These are phyloP conservation scores for Trilocha varians DNA, from an alignment of 2,888 invertebrate genomes.

Conservation along the genomic window DNA sequence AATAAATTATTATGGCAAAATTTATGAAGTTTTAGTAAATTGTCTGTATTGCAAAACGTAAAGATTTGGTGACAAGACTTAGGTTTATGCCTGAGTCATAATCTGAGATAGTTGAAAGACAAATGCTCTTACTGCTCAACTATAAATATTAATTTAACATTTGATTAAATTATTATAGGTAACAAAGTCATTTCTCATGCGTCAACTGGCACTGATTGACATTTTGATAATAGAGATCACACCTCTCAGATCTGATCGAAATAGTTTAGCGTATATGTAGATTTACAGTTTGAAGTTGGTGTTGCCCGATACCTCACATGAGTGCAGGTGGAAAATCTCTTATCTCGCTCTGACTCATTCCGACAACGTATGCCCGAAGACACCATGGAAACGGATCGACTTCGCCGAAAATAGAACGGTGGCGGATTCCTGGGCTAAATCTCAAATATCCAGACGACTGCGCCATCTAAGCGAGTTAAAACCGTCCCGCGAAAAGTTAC, in stretches of 20 bases:
- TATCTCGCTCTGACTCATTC: slow-evolving; percentile 44
- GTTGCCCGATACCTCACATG: slow-evolving; percentile 29
- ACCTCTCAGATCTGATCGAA: slow-evolving; percentile 56
- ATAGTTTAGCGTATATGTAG: slow-evolving; percentile 70
- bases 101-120: too few relatives aligned
- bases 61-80: too few relatives aligned
- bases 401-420: slow-evolving; percentile 69
- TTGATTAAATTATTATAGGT: too few relatives aligned
- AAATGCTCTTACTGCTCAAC: too few relatives aligned
- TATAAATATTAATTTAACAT: too few relatives aligned
- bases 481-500: slow-evolving; percentile 77
- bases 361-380: slow-evolving; percentile 29
- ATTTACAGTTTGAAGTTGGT: slow-evolving; percentile 59
- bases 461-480: slow-evolving; percentile 85
- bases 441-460: slow-evolving; percentile 76
- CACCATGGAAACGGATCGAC: slow-evolving; percentile 46
- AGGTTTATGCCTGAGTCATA: too few relatives aligned
- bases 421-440: slow-evolving; percentile 75
- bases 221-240: slow-evolving; percentile 17
- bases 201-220: not conserved
- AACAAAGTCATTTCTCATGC: too few relatives aligned
- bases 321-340: slow-evolving; percentile 33
- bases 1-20: too few relatives aligned
- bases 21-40: too few relatives aligned
- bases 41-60: too few relatives aligned